Base-by-base conservation (phyloP, 2,113 vertebrate species). In the Tetraodon nigroviridis region DNA sequence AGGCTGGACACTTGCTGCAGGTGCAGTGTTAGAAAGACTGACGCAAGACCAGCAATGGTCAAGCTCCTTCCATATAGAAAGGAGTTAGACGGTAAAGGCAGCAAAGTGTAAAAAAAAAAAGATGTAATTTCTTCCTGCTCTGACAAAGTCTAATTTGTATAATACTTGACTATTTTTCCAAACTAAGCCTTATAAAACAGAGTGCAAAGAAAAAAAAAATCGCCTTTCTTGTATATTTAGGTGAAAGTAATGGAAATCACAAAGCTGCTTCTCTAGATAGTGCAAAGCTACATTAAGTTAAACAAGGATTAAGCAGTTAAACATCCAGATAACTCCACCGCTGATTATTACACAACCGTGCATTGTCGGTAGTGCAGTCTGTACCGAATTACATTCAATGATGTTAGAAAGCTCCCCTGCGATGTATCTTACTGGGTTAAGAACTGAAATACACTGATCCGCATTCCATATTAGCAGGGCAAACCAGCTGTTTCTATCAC, bases 401-500 rank as follows among this genome's bases (percentile, higher is more conserved):
- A 79, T 71, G 82, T 67, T 54, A 51, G 77, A 61, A 81, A 82
- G 80, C 67, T 84, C 86, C 84, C 86, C 46, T 64, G 83, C 71
- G 86, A 86, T 87, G 75, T 70, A 83, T 76, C 81, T 82, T 61
- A 68, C 82, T 69, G 78, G 72, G 76, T 82, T 78, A 82, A 76
- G 75, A 84, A 82, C 77, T 82, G 76, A 73, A 85, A 81, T 80
- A 78, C 83, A 79, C 70, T 86, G 82, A 90, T 89, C 71, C 80
- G 76, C 50, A 47, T 88, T 64, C 74, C 83, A 88, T 79, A 90
- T 91, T 91, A 90, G 64, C 84, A 86, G 73, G 80, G 84, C 82
- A 80, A 87, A 76, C 73, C 83, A 78, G 83, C 78, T 80, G 83
- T 85, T 85, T 86, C 87, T 87, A 88, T 90, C 87, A 87, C 85